These are phyloP conservation scores for Lepidurus arcticus DNA, from an alignment of 1,140 invertebrate species.

Conservation along the genomic window DNA sequence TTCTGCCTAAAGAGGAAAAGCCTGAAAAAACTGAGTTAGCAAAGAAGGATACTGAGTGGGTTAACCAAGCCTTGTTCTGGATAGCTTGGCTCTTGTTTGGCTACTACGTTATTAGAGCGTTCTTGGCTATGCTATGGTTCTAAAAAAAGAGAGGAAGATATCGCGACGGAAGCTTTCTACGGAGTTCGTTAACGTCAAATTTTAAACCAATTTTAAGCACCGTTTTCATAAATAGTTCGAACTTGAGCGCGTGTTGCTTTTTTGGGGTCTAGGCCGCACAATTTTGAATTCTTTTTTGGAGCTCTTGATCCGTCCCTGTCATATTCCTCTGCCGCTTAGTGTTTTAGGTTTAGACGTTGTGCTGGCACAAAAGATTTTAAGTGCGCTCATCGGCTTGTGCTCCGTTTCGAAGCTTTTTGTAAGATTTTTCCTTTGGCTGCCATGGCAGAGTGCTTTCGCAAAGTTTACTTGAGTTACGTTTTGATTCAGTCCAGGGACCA, in stretches of 20 bases:
- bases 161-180: not conserved
- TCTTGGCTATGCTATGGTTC: not conserved
- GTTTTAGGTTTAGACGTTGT: not conserved
- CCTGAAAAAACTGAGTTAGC: not conserved
- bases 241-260: not conserved
- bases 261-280: constrained; percentile 13
- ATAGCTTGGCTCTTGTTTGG: not conserved
- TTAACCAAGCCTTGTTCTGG: not conserved
- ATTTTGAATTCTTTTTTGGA: not conserved
- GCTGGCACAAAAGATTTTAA: too few species aligned
- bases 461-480: not conserved
- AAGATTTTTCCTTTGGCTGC: not conserved
- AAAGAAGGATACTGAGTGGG: not conserved
- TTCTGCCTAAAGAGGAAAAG: not conserved
- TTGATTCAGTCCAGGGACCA: constrained; percentile 3
- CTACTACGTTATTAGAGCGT: not conserved
- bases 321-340: not conserved
- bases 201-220: not conserved
- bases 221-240: not conserved
- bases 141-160: not conserved
- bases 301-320: constrained; percentile 20
- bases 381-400: not conserved
- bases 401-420: not conserved
- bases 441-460: not conserved
- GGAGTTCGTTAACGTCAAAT: not conserved